Evolutionary conservation across 2,113 vertebrate species (phyloP), one percentile per base, ranked within the genome.

Genomic region (Acanthochromis polyacanthus): DNA sequence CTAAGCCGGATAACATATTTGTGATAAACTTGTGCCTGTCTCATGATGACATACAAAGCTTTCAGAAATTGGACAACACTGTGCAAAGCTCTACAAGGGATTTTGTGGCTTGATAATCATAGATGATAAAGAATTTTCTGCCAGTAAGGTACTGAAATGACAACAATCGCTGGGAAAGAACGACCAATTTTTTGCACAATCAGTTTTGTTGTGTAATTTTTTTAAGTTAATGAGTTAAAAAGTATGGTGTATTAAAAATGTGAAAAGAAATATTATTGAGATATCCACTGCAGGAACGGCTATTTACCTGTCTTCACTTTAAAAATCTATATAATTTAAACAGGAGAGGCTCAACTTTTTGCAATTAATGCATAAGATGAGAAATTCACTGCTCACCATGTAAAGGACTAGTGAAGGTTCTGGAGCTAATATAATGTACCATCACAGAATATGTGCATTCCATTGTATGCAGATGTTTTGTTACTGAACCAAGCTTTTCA

Each of bases 1-100:
- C 57, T 59, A 50, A 30, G 19, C 6, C 60, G 38, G 55, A 50
- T 51, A 43, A 28, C 10, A 53, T 65, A 53, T 50, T 19, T 50
- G 46, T 48, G 58, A 40, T 76, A 64, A 64, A 36, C 40, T 10
- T 19, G 19, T 75, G 14, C 4, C 16, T 62, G 30, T 43, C 17
- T 59, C 10, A 3, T 65, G 25, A 5, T 19, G 12, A 45, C 36
- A 46, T 16, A 14, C 2, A 12, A 74, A 51, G 48, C 12, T 50
- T 38, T 23, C 25, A 53, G 38, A 59, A 50, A 23, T 46, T 16
- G 40, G 19, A n/a, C 48, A 50, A 2, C 5, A 56, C 64, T 62
- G 40, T 12, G 30, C 20, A 28, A 14, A 9, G 43, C 22, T 40
- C 14, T 51, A 51, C 22, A 25, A 17, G 30, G 6, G 30, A 30